A percentile compares a stretch with the other conserved stretches of the same genome.
These are phyloP conservation scores for Pangasius macronema DNA, from an alignment of 2,797 vertebrate genomes.

Conservation along the genomic window DNA sequence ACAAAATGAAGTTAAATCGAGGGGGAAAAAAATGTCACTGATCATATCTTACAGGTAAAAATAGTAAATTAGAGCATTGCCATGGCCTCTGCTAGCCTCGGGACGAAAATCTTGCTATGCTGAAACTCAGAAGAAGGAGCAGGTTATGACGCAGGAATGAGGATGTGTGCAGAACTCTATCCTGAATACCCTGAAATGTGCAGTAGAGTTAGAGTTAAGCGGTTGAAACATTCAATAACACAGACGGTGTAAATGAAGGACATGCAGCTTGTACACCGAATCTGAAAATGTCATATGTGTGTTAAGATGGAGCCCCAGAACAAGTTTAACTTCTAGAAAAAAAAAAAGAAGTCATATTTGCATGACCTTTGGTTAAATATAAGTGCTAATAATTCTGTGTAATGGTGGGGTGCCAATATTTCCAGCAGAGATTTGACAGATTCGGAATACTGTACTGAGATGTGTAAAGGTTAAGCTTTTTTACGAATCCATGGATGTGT, in stretches of 20 bases:
- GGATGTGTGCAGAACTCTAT: background rate
- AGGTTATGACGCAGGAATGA: background rate
- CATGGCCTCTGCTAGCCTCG: background rate
- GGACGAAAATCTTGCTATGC: background rate
- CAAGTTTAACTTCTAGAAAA: background rate
- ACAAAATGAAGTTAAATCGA: background rate
- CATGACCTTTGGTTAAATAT: background rate
- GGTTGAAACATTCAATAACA: background rate
- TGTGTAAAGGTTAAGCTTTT: background rate
- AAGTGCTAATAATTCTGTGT: background rate
- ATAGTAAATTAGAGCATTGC: background rate
- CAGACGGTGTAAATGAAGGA: background rate
- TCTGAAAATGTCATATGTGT: background rate
- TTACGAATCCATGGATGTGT: background rate
- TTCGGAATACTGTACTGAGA: background rate
- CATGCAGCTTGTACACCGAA: background rate
- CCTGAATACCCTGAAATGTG: background rate
- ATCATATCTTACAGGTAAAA: background rate
- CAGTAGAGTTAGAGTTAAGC: background rate
- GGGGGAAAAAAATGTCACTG: background rate
- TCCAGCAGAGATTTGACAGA: background rate
- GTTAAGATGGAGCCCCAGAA: background rate
- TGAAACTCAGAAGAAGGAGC: background rate
- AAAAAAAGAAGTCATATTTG: background rate
- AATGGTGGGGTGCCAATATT: conserved; percentile 8